Percentiles rank a stretch among this genome's conserved stretches.
phyloP scores from a whole-genome alignment of 1,140 invertebrate genomes.

The Achroia grisella region DNA sequence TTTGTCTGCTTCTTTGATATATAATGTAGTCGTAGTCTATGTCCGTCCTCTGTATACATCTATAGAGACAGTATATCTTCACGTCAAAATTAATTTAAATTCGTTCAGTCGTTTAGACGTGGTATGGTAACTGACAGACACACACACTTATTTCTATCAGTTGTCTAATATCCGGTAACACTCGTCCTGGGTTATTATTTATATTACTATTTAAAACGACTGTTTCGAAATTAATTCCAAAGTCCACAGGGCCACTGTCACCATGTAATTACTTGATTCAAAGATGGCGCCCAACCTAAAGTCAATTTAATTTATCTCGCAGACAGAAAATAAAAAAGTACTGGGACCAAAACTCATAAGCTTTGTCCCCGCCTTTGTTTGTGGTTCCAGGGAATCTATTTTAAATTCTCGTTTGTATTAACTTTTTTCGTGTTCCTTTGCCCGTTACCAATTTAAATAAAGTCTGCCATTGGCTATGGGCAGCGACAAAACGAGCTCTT shows the following conservation, averaged over 20 bases:
- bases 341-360: conserved; percentile 42
- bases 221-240: too few relatives aligned
- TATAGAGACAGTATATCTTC: too few relatives aligned
- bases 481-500: conserved; percentile 16
- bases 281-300: conserved; percentile 11
- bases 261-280: conserved; percentile 11
- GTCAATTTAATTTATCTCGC: conserved; percentile 56
- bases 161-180: too few relatives aligned
- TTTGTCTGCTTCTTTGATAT: too few relatives aligned
- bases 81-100: too few relatives aligned
- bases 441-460: conserved; percentile 21
- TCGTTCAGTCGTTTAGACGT: too few relatives aligned
- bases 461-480: conserved; percentile 30
- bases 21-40: too few relatives aligned
- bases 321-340: conserved; percentile 53
- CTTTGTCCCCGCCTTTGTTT: conserved; percentile 50
- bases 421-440: conserved; percentile 31
- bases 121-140: too few relatives aligned
- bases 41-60: too few relatives aligned
- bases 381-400: conserved; percentile 51
- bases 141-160: too few relatives aligned
- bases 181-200: too few relatives aligned
- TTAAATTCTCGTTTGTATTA: conserved; percentile 43
- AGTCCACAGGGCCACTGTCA: conserved; percentile 8
- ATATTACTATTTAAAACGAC: too few relatives aligned